A percentile compares a stretch with the other conserved stretches of the same genome.
Evolutionary conservation across 2,113 vertebrate species (phyloP).

Genomic region (Carettochelys insculpta): DNA sequence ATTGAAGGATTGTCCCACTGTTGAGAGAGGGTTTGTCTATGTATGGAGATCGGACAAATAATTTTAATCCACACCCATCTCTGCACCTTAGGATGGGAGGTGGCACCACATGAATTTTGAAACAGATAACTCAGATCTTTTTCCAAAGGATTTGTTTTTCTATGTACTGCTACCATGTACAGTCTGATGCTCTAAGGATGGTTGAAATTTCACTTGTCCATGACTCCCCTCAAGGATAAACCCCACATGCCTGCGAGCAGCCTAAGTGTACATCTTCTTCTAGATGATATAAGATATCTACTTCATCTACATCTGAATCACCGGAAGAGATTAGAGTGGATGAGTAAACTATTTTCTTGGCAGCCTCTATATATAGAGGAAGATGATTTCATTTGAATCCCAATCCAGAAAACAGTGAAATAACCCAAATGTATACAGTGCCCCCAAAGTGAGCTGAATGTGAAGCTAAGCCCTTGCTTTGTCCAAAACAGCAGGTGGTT

Average conservation of each 20-base stretch:
- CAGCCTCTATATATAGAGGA: neutral
- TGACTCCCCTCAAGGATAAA: neutral
- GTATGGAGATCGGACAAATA: neutral
- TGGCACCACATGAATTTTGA: neutral
- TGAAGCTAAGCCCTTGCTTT: neutral
- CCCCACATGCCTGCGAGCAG: neutral
- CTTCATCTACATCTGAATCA: neutral
- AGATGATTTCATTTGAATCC: neutral
- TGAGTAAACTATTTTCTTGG: neutral
- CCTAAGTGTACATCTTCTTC: neutral
- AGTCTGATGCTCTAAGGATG: conserved; percentile 5
- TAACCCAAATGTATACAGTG: neutral
- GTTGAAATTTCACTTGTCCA: conserved; percentile 19
- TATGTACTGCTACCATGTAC: neutral
- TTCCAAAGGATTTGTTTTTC: conserved; percentile 52
- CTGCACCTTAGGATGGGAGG: neutral
- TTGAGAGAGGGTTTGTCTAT: neutral
- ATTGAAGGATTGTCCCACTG: neutral
- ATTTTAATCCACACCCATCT: neutral
- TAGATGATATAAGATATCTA: neutral
- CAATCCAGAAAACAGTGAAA: neutral
- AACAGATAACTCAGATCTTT: neutral
- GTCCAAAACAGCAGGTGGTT: neutral
- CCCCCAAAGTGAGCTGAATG: neutral
- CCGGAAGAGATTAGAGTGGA: neutral